Evolutionary conservation across 2,113 vertebrate species (phyloP), one percentile per base, ranked within the genome.

Genomic region (Hiodon alosoides): DNA sequence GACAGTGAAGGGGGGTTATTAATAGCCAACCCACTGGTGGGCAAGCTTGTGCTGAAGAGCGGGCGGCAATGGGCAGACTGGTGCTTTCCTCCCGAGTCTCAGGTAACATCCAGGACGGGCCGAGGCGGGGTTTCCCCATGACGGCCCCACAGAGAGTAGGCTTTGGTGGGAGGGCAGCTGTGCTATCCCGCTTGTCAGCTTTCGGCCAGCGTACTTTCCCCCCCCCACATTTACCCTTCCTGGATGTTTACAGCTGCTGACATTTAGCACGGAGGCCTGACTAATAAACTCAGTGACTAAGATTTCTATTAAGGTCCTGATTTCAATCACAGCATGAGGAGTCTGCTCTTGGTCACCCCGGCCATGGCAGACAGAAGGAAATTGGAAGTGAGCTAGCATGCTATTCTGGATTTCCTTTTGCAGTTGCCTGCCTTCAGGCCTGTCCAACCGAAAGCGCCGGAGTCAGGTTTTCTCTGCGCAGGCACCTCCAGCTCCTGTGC

Each of bases 211-310:
- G 13, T 48, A 59, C 60, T 71, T n/a, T n/a, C n/a, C n/a, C n/a
- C 55, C 50, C 14, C 17, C 47, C 14, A n/a, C 70, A 71, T 14
- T 71, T 60, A 71, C 47, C 31, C 46, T 59, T 71, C 31, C 6
- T 17, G 54, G 53, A 70, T 62, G 60, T 74, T 53, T 66, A 73
- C 11, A 73, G 72, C 31, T n/a, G 51, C 62, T 74, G 54, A 14
- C 55, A 50, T 67, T 74, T n/a, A 74, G 72, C 53, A 50, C 9
- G 52, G 54, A 53, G 4, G 11, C 11, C 13, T 67, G 62, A 71
- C 67, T 75, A 74, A 75, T 64, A 67, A 67, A 67, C 51, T 67
- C 58, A 57, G 69, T 69, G 58, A 65, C 52, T 73, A 69, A 64
- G 46, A 68, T 52, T 66, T 62, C 69, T 68, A 51, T 57, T 68